These are phyloP conservation scores for Poecilia gillii DNA, from an alignment of 2,797 vertebrate species.

Conservation along the genomic window DNA sequence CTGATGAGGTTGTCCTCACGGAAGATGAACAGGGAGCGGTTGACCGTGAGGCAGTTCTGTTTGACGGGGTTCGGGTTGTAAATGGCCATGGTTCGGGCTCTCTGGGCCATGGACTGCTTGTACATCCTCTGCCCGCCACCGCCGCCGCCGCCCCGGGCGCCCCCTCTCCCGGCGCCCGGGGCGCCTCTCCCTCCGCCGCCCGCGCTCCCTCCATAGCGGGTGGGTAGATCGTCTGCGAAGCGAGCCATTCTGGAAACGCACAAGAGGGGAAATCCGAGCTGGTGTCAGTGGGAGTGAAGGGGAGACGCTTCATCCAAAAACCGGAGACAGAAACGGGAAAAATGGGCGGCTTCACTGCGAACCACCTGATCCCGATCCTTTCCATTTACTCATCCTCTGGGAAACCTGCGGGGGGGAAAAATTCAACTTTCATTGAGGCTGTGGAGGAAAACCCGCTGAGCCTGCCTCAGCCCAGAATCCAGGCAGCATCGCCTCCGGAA, in stretches of 20 bases:
- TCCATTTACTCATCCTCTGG: conserved; percentile 63
- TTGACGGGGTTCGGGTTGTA: conserved; percentile 99
- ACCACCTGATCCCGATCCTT: conserved; percentile 56
- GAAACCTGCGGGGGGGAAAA: conserved; percentile 1
- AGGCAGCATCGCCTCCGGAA: conserved; percentile 55
- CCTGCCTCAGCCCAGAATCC: conserved; percentile 42
- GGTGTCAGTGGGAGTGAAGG: conserved; percentile 78
- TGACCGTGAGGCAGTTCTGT: conserved; percentile 98
- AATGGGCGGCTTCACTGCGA: conserved; percentile 48
- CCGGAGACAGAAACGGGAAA: conserved; percentile 25
- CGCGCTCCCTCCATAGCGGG: conserved; percentile 91
- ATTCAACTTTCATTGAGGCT: conserved; percentile 57
- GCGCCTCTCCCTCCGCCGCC: conserved; percentile 85
- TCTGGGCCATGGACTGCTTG: conserved; percentile 98
- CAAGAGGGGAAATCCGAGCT: conserved; percentile 82
- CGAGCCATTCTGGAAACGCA: conserved; percentile 93
- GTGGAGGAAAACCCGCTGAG: conserved; percentile 35
- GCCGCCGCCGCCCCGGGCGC: conserved; percentile 82
- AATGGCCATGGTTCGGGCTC: conserved; percentile 98
- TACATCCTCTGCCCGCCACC: conserved; percentile 92
- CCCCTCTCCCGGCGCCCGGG: conserved; percentile 86
- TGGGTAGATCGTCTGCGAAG: conserved; percentile 93
- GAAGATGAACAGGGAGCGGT: conserved; percentile 99
- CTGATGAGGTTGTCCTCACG: conserved; percentile 98
- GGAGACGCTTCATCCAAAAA: conserved; percentile 76